These are phyloP conservation scores for Morpho deidamia DNA, from an alignment of 2,888 invertebrate genomes.

Conservation along the genomic window DNA sequence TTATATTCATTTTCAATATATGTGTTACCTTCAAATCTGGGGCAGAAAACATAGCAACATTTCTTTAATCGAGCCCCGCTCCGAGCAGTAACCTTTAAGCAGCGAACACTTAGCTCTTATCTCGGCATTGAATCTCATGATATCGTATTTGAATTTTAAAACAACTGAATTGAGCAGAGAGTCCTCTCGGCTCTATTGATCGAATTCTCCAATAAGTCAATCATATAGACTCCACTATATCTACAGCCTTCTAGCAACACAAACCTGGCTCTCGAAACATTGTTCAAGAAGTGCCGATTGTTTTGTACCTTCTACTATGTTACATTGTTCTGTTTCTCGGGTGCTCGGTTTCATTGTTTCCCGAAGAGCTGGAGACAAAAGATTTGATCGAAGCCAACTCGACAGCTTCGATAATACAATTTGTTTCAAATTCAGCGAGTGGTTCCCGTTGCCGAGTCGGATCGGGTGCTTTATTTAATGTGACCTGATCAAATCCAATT, in stretches of 20 bases:
- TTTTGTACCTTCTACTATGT: slow-evolving; percentile 4
- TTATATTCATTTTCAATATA: no score
- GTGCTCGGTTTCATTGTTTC: background rate
- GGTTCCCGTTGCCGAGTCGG: background rate
- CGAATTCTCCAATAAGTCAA: no score
- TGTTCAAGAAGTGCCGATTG: background rate
- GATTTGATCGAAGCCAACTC: background rate
- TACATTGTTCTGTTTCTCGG: background rate
- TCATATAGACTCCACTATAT: no score
- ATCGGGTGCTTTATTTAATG: background rate
- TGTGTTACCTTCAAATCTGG: no score
- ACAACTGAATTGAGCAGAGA: slow-evolving; percentile 16
- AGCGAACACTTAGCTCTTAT: background rate
- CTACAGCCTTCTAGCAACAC: no score
- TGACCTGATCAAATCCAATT: background rate
- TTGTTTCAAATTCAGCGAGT: slow-evolving; percentile 2
- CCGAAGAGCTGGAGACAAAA: background rate
- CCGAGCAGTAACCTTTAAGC: background rate
- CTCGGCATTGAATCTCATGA: slow-evolving; percentile 16
- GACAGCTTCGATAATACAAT: background rate
- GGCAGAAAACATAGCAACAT: no score
- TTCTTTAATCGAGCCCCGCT: no score
- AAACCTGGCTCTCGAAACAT: background rate
- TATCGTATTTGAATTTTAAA: slow-evolving; percentile 24
- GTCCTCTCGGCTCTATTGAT: background rate